phyloP scores from a whole-genome alignment of 2,113 vertebrate genomes.

The Bos indicus region DNA sequence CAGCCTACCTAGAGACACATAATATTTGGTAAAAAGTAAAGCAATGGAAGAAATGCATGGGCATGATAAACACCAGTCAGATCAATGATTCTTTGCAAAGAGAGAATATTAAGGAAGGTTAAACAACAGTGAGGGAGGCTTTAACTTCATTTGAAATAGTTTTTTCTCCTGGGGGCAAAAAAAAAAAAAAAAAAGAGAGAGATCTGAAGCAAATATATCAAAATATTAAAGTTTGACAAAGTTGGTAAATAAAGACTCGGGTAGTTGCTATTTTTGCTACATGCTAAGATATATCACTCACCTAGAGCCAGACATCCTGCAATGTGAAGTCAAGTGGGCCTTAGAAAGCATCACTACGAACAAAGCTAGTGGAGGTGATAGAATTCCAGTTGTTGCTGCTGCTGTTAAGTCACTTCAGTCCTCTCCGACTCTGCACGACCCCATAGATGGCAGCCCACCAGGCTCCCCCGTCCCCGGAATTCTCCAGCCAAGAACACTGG shows the following conservation, averaged over 20 bases:
- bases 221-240: slow-evolving; percentile 23
- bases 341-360: too few relatives aligned
- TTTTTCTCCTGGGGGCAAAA: background rate
- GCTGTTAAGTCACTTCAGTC: too few relatives aligned
- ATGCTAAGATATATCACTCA: background rate
- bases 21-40: background rate
- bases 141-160: background rate
- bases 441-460: too few relatives aligned
- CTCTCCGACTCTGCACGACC: too few relatives aligned
- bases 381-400: too few relatives aligned
- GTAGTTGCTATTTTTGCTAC: background rate
- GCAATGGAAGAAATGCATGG: background rate
- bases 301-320: too few relatives aligned
- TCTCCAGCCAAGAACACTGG: too few relatives aligned
- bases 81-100: background rate
- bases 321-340: too few relatives aligned
- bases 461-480: too few relatives aligned
- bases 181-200: background rate
- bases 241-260: background rate
- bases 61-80: background rate
- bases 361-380: too few relatives aligned
- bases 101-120: background rate
- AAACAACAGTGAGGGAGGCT: background rate
- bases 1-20: background rate
- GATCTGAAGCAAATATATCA: background rate